These are phyloP conservation scores for Atrina japonica DNA, from an alignment of 2,888 invertebrate genomes.

Conservation along the genomic window DNA sequence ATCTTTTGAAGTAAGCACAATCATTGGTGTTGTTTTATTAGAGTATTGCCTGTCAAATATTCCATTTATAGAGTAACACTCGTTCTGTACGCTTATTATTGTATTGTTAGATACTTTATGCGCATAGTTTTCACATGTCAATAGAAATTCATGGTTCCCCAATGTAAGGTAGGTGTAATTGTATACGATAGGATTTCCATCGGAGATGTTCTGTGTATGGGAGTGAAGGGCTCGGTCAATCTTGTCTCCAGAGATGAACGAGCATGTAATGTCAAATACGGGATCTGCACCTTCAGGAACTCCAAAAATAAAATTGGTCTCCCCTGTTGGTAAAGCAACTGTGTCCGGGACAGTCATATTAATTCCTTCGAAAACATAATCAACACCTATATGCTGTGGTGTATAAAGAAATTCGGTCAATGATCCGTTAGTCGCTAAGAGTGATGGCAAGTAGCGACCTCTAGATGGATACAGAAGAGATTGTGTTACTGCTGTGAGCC, in stretches of 20 bases:
- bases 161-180: constrained; percentile 51
- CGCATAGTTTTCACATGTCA: constrained; percentile 49
- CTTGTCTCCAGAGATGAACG: constrained; percentile 28
- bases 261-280: constrained; percentile 32
- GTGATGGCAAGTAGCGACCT: constrained; percentile 17
- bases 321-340: constrained; percentile 23
- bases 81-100: constrained; percentile 27
- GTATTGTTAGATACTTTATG: constrained; percentile 1
- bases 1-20: constrained; percentile 50
- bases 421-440: neutral
- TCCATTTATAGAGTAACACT: constrained; percentile 41
- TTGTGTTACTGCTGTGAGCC: neutral
- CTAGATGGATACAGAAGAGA: constrained; percentile 3
- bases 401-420: constrained; percentile 13
- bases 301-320: constrained; percentile 8
- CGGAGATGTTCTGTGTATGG: constrained; percentile 41
- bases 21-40: constrained; percentile 47
- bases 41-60: constrained; percentile 58
- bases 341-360: constrained; percentile 4
- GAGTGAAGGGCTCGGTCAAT: constrained; percentile 29
- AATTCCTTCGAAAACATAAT: constrained; percentile 19
- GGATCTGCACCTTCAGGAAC: constrained; percentile 17
- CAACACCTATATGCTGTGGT: constrained; percentile 3
- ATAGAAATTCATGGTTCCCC: constrained; percentile 44
- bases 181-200: constrained; percentile 40